Evolutionary conservation across 2,888 invertebrate genomes (phyloP).

Genomic region (Tryphoninae sp.): DNA sequence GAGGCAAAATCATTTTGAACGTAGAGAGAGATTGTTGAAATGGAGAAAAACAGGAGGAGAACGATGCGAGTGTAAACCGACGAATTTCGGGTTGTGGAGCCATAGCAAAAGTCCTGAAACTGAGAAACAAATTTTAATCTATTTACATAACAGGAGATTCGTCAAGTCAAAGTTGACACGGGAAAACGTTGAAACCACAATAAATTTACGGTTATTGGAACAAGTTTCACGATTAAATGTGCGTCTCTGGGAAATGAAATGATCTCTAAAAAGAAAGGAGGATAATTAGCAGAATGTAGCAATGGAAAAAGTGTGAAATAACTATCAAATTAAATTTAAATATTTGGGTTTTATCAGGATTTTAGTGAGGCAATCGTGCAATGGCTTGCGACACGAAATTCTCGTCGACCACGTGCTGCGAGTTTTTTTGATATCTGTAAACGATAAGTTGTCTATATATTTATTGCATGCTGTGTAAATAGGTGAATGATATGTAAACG

Average conservation of each 20-base stretch:
- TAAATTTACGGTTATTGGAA: too few species aligned
- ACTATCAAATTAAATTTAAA: constrained; percentile 43
- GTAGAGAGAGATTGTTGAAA: neutral
- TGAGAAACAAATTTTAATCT: neutral
- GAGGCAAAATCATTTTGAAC: neutral
- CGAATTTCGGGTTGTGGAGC: constrained; percentile 24
- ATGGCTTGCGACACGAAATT: constrained; percentile 48
- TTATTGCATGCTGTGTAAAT: constrained; percentile 69
- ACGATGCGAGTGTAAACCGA: constrained; percentile 5
- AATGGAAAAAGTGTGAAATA: constrained; percentile 25
- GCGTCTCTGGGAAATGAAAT: neutral
- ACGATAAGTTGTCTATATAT: constrained; percentile 70
- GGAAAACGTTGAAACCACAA: too few species aligned
- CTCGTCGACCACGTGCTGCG: constrained; percentile 20
- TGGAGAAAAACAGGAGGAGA: neutral
- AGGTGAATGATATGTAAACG: constrained; percentile 67
- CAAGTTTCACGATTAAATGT: too few species aligned
- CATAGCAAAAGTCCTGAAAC: neutral
- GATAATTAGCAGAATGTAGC: constrained; percentile 16
- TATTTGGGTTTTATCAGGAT: constrained; percentile 21
- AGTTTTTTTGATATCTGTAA: constrained; percentile 71
- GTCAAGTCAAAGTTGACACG: neutral
- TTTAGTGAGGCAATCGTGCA: constrained; percentile 11
- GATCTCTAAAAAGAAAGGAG: neutral
- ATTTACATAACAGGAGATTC: neutral